Percentiles rank a stretch among this genome's conserved stretches.
Evolutionary conservation across 2,888 invertebrate genomes (phyloP).

Genomic region (Drosophila affinis): DNA sequence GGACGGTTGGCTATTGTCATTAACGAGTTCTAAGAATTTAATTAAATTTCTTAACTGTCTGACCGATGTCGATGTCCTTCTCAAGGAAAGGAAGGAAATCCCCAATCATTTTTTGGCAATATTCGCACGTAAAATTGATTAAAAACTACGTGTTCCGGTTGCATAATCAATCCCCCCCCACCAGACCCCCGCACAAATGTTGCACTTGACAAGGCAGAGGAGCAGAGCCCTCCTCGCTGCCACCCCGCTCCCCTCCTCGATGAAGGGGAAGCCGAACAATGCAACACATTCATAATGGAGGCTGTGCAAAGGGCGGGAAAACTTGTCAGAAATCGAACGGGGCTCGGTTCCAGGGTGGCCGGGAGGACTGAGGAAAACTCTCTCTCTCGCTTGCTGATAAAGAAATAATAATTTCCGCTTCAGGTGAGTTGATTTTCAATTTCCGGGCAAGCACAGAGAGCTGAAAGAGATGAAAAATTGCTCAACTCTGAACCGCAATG

Average conservation of each 20-base stretch:
- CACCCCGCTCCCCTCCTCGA: background rate
- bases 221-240: background rate
- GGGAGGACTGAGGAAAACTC: conserved; percentile 19
- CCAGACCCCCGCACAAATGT: conserved; percentile 34
- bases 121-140: conserved; percentile 80
- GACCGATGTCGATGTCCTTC: conserved; percentile 29
- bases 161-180: conserved; percentile 65
- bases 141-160: conserved; percentile 79
- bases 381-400: conserved; percentile 54
- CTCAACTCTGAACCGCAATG: conserved; percentile 30
- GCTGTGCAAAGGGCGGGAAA: background rate
- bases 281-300: conserved; percentile 16
- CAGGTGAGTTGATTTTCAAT: conserved; percentile 74
- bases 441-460: conserved; percentile 55
- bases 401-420: conserved; percentile 76
- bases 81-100: background rate
- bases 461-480: conserved; percentile 38
- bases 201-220: conserved; percentile 12
- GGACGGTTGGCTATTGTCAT: background rate
- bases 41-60: conserved; percentile 45
- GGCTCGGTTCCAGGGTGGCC: background rate
- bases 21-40: conserved; percentile 43
- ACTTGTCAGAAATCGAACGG: conserved; percentile 3
- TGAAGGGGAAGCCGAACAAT: conserved; percentile 13
- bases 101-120: conserved; percentile 26